A percentile compares a stretch with the other conserved stretches of the same genome.
Evolutionary conservation across 2,113 vertebrate species (phyloP).

Genomic region (Lepus timidus): DNA sequence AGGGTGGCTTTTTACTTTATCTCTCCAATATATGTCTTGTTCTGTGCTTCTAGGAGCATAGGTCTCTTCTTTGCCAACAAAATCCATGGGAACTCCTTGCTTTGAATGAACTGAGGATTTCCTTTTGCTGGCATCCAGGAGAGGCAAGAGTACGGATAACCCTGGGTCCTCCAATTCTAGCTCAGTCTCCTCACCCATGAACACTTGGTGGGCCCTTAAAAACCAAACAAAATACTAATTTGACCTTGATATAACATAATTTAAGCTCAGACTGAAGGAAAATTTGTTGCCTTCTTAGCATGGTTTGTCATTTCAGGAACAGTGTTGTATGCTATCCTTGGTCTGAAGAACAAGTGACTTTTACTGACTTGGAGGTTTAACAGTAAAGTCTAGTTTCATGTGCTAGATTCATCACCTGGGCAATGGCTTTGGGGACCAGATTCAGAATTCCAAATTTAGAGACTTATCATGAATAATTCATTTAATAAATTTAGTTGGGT

Average conservation of each 20-base stretch:
- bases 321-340: neutral
- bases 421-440: neutral
- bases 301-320: neutral
- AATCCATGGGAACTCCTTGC: neutral
- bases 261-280: neutral
- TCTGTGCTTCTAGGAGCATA: neutral
- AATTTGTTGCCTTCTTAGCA: neutral
- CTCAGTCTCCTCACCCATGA: neutral
- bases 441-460: neutral
- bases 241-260: neutral
- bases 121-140: neutral
- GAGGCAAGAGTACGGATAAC: neutral
- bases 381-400: neutral
- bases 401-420: conserved; percentile 16
- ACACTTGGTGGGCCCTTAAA: neutral
- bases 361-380: neutral
- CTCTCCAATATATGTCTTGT: neutral
- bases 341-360: neutral
- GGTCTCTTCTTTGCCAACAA: neutral
- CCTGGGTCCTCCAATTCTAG: neutral
- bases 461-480: neutral
- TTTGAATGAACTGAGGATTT: neutral
- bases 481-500: neutral
- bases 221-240: neutral
- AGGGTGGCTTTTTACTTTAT: neutral